These are phyloP conservation scores for Pterocles burchelli DNA, from an alignment of 2,113 vertebrate genomes.

Conservation along the genomic window DNA sequence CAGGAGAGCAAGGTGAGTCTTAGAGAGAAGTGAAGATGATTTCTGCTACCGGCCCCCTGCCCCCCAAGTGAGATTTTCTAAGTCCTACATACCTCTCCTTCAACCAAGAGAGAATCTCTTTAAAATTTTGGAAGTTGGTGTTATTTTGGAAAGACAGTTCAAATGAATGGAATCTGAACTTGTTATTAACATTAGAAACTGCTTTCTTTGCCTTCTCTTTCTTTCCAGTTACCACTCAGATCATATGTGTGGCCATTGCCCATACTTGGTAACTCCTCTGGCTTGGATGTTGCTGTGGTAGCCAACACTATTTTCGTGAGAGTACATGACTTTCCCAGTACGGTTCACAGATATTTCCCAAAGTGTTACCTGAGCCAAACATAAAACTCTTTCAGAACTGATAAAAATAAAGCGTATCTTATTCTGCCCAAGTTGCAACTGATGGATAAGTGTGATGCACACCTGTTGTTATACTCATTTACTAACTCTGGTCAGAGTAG, in stretches of 20 bases:
- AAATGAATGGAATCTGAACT: not conserved
- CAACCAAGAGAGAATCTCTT: not conserved
- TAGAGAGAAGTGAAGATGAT: not conserved
- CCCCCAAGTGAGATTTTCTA: not conserved
- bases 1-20: not conserved
- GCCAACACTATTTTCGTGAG: not conserved
- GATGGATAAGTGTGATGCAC: not conserved
- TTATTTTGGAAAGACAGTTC: not conserved
- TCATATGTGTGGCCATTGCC: not conserved
- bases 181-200: not conserved
- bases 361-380: not conserved
- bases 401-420: not conserved
- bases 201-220: not conserved
- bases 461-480: not conserved
- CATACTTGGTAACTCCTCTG: not conserved
- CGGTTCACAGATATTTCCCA: not conserved
- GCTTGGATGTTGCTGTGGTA: not conserved
- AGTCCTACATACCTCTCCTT: not conserved
- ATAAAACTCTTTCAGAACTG: not conserved
- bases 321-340: not conserved
- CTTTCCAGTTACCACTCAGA: not conserved
- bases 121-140: not conserved
- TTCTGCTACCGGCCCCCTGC: not conserved
- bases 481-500: not conserved
- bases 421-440: not conserved